A percentile compares a stretch with the other conserved stretches of the same genome.
Conservation (phyloP, 2,888 invertebrate genomes). For the Tolmerus cingulatus region DNA sequence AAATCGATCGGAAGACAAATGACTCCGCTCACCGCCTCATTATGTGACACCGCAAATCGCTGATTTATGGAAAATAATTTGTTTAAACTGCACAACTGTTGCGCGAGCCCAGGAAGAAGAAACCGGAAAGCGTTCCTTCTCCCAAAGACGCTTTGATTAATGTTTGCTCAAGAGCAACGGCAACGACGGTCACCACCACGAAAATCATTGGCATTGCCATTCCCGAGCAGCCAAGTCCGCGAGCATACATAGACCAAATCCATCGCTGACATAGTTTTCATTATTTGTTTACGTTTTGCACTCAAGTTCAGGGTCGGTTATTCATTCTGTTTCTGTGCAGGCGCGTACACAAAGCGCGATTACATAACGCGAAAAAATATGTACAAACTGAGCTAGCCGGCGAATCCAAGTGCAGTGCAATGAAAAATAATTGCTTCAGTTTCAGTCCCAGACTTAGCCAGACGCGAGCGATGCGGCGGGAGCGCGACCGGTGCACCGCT, state of each 20-base stretch:
- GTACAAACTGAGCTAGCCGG: constrained; percentile 5
- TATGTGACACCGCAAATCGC: not conserved
- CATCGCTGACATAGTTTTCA: constrained; percentile 51
- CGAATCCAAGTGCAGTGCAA: constrained; percentile 25
- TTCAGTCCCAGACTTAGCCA: not conserved
- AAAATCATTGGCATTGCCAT: constrained; percentile 29
- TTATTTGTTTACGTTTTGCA: constrained; percentile 51
- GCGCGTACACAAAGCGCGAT: constrained; percentile 13
- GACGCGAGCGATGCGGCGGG: not conserved
- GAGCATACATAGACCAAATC: not conserved
- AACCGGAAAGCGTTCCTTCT: not conserved
- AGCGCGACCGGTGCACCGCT: not conserved
- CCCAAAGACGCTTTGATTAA: constrained; percentile 21
- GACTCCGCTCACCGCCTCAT: not conserved
- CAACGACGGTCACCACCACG: not conserved
- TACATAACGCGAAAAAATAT: constrained; percentile 27
- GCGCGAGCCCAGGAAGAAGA: not conserved
- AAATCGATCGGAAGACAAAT: not conserved
- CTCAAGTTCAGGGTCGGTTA: constrained; percentile 52
- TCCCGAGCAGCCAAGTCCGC: not conserved
- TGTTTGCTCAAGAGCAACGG: not conserved
- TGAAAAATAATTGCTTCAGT: constrained; percentile 19
- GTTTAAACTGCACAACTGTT: not conserved
- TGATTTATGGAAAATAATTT: not conserved
- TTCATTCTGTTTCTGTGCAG: constrained; percentile 49